Evolutionary conservation across 2,797 vertebrate species (phyloP).

Genomic region (Pelobates cultripes): DNA sequence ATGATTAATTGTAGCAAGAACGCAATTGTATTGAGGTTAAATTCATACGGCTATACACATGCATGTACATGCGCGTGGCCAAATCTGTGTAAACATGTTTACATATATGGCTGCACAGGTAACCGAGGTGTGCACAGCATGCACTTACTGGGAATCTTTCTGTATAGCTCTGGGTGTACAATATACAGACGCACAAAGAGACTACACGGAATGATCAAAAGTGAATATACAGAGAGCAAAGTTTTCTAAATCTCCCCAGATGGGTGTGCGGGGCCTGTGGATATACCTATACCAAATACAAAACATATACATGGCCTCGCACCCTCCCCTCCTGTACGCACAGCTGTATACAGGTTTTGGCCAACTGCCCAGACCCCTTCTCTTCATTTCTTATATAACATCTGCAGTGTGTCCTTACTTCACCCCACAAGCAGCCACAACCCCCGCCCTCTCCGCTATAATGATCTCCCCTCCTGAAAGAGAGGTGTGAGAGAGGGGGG

Average conservation of each 20-base stretch:
- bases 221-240: too few species aligned
- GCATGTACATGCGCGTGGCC: not conserved
- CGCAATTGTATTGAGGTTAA: not conserved
- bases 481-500: conserved; percentile 16
- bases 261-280: not conserved
- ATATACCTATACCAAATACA: not conserved
- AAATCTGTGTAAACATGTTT: not conserved
- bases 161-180: not conserved
- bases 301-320: not conserved
- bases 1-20: not conserved
- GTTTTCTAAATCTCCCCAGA: too few species aligned
- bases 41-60: not conserved
- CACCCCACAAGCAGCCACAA: conserved; percentile 12
- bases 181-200: not conserved
- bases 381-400: conserved; percentile 31
- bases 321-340: conserved; percentile 45
- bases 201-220: not conserved
- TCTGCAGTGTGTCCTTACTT: conserved; percentile 41
- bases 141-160: not conserved
- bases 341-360: conserved; percentile 59
- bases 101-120: not conserved
- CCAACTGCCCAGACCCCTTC: conserved; percentile 43
- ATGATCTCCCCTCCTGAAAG: conserved; percentile 37
- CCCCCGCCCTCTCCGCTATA: conserved; percentile 5
- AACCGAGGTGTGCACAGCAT: not conserved